Percentiles rank a stretch among this genome's conserved stretches.
Conservation (phyloP, 1,140 invertebrate species). For the Kradibia gibbosae region DNA sequence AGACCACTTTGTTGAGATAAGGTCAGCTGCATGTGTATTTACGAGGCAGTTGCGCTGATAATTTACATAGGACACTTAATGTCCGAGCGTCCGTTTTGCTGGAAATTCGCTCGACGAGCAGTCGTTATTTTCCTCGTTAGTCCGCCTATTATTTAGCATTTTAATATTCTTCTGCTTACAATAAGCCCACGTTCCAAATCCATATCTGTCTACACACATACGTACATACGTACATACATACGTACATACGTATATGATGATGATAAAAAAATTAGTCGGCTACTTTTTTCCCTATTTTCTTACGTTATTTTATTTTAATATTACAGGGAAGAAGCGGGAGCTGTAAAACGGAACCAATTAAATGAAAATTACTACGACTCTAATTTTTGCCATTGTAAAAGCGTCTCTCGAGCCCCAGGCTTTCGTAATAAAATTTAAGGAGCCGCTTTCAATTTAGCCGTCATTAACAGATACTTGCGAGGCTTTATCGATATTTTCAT, state of each 20-base stretch:
- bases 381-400: background rate
- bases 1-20: background rate
- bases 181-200: background rate
- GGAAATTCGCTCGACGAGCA: background rate
- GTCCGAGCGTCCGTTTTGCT: background rate
- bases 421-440: background rate
- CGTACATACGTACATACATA: too few relatives aligned
- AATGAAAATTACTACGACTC: background rate
- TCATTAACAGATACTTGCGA: background rate
- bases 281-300: too few relatives aligned
- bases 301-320: too few relatives aligned
- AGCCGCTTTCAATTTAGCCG: background rate
- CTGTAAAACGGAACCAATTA: background rate
- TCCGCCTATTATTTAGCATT: background rate
- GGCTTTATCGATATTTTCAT: background rate
- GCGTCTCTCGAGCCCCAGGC: background rate
- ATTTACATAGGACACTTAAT: background rate
- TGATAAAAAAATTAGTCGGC: background rate
- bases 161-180: background rate
- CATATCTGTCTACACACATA: background rate
- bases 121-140: background rate
- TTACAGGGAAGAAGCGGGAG: background rate
- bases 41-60: background rate
- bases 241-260: too few relatives aligned
- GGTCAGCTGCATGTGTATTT: background rate